Evolutionary conservation across 2,888 invertebrate species (phyloP), one percentile per base, ranked within the genome.

Genomic region (Eledona agricola): DNA sequence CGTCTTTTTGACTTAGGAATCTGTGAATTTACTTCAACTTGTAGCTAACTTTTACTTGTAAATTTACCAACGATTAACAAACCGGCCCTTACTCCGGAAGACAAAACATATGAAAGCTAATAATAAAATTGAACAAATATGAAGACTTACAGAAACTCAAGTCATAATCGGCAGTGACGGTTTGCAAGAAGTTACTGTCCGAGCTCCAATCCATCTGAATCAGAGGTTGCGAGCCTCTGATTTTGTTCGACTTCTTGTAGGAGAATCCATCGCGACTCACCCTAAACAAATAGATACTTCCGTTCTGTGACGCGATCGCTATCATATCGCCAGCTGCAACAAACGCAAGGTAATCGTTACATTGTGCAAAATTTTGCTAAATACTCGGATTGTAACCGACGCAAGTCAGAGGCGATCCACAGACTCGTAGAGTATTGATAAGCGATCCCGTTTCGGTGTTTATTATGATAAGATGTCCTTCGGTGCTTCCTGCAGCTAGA

Each of bases 161-260:
- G 72, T 95, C 94, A 65, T 92, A 93, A 72, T 95, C 94, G 51
- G 90, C 89, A 7, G 94, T 92, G 40, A 91, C 92, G 0, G 93
- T 90, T 78, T 94, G 94, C 50, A 96, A 78, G 72, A 86, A 92
- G 71, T 86, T 88, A 47, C 93, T 90, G 70, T 95, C 94, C 23
- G 88, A 85, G 72, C 94, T 93, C 94, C 94, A 95, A 72, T 95
- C 95, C 42, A 95, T 77, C 67, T 93, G 92, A 52, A 89, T 86
- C 2, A 95, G 79, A 0, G 92, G 89, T 69, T 93, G 93, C 0
- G 89, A 85, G 0, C 93, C 93, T 7, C 92, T 81, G 52, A 93
- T 92, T 77, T 92, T 93, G 70, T 92, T 92, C 6, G 89, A 89
- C 71, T 93, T 92, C 71, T 92, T 91, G 75, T 93, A 94, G 0